Conservation (phyloP, 2,797 vertebrate species). For the Hydrolagus colliei region DNA sequence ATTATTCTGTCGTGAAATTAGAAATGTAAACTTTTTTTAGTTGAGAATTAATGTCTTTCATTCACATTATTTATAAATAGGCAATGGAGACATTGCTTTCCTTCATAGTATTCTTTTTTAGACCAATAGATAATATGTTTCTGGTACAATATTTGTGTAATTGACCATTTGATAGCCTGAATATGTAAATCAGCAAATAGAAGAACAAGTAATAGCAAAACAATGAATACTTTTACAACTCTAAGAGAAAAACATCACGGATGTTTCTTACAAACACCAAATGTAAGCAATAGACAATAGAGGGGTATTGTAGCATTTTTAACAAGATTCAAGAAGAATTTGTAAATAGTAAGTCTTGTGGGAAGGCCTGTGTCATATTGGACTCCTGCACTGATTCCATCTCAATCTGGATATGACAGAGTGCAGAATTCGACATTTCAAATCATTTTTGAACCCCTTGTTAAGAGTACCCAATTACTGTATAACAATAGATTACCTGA, state of each 20-base stretch:
- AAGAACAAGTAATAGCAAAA: neutral
- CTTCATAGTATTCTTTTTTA: neutral
- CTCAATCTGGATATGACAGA: no score
- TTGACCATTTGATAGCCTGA: neutral
- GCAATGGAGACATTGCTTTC: neutral
- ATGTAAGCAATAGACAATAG: neutral
- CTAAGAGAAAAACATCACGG: neutral
- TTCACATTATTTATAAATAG: neutral
- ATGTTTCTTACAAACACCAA: neutral
- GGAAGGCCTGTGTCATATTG: no score
- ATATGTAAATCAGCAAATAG: neutral
- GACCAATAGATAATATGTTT: neutral
- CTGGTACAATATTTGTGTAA: neutral
- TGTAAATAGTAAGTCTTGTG: no score
- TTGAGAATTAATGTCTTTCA: neutral
- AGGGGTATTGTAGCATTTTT: no score
- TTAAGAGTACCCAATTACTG: no score
- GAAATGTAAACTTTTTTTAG: neutral
- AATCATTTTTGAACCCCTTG: no score
- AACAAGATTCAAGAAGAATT: no score
- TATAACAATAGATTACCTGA: no score
- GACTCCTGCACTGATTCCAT: no score
- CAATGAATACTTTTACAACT: neutral
- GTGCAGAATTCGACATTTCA: no score
- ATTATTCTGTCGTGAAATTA: neutral